Conservation (phyloP, 1,140 invertebrate species). For the Helicorthomorpha holstii region DNA sequence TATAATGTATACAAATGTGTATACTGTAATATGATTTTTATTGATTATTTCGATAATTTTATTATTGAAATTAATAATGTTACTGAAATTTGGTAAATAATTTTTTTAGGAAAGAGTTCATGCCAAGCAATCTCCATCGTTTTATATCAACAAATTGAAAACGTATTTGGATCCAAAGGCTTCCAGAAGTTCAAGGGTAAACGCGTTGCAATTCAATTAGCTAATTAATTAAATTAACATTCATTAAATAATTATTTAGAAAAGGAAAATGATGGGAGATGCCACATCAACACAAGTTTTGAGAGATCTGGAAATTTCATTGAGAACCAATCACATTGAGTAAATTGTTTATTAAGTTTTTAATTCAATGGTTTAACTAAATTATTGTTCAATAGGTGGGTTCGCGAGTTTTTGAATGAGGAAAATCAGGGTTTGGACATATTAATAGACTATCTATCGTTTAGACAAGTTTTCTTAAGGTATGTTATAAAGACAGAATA, state of each 20-base stretch:
- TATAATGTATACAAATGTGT: no score
- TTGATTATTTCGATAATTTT: no score
- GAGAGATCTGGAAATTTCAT: constrained; percentile 92
- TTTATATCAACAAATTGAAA: constrained; percentile 80
- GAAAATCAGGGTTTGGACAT: constrained; percentile 90
- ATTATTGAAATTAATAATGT: no score
- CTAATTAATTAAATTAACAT: constrained; percentile 2
- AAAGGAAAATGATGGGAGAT: constrained; percentile 90
- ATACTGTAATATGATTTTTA: no score
- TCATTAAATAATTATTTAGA: constrained; percentile 49
- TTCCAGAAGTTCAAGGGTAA: constrained; percentile 77
- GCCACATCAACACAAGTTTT: constrained; percentile 96
- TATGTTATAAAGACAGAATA: constrained; percentile 12
- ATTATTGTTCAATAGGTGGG: constrained; percentile 58
- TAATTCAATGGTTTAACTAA: constrained; percentile 6
- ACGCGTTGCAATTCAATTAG: neutral
- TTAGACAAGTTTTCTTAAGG: constrained; percentile 75
- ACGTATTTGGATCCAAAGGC: constrained; percentile 93
- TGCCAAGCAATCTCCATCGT: constrained; percentile 86
- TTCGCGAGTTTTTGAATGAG: constrained; percentile 90
- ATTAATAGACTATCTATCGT: constrained; percentile 91
- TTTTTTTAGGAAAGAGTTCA: constrained; percentile 86
- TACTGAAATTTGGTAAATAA: no score
- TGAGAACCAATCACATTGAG: constrained; percentile 98
- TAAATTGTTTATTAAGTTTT: constrained; percentile 34